Conservation (phyloP, 2,888 invertebrate species). For the Drosophila lacicola region DNA sequence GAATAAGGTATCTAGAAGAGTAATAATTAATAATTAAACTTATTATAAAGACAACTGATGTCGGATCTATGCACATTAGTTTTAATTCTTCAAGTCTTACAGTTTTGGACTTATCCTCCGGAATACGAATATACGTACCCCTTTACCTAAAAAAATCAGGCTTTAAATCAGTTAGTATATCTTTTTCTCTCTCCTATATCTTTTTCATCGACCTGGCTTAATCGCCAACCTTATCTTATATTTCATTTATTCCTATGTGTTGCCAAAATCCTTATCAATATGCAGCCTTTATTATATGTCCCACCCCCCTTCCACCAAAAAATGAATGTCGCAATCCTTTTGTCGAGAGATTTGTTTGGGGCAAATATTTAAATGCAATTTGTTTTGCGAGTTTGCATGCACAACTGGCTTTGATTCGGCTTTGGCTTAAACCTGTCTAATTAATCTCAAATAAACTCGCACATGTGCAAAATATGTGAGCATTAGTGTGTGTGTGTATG, state of each 20-base stretch:
- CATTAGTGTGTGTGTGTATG: neutral
- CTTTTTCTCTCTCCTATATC: no score
- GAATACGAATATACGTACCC: no score
- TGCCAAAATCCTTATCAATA: slow-evolving; percentile 17
- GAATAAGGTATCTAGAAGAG: no score
- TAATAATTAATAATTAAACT: no score
- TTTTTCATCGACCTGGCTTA: no score
- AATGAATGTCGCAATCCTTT: slow-evolving; percentile 28
- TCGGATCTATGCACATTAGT: no score
- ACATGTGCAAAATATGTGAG: slow-evolving; percentile 15
- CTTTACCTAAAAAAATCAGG: no score
- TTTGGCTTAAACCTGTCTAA: slow-evolving; percentile 29
- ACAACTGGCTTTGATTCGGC: slow-evolving; percentile 21
- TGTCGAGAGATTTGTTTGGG: slow-evolving; percentile 22
- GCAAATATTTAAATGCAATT: slow-evolving; percentile 44
- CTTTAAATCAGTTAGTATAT: no score
- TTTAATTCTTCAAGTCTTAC: no score
- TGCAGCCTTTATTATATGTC: slow-evolving; percentile 24
- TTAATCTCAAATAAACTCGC: slow-evolving; percentile 53
- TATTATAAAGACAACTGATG: no score
- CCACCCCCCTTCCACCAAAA: neutral
- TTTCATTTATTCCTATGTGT: neutral
- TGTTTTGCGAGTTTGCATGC: slow-evolving; percentile 51
- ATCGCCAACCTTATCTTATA: no score
- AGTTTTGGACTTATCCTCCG: no score